Evolutionary conservation across 2,888 invertebrate species (phyloP).

Genomic region (Drosophila kambysellisi): DNA sequence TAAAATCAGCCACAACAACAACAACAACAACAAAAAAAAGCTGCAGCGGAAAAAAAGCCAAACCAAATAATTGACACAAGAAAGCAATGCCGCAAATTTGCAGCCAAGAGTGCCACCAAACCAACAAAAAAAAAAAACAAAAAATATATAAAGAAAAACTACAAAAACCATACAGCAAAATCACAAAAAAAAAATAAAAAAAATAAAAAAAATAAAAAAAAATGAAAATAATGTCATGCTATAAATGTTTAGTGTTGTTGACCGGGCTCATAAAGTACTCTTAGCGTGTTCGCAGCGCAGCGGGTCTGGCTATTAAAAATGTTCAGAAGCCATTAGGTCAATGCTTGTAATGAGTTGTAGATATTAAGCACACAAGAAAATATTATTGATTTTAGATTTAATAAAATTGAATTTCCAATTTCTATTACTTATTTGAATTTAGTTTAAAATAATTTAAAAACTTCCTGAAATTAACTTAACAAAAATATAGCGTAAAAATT

Average conservation of each 20-base stretch:
- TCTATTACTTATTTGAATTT: not conserved
- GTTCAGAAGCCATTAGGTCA: conserved; percentile 29
- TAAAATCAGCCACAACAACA: conserved; percentile 64
- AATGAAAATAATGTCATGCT: conserved; percentile 65
- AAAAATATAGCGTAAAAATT: not conserved
- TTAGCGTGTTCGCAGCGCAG: conserved; percentile 14
- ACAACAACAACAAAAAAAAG: conserved; percentile 26
- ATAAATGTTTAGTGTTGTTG: conserved; percentile 71
- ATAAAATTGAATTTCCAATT: not conserved
- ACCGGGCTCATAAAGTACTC: conserved; percentile 63
- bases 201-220: conserved; percentile 14
- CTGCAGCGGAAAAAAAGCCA: conserved; percentile 31
- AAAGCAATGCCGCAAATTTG: conserved; percentile 84
- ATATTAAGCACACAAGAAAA: not conserved
- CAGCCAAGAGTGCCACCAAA: conserved; percentile 22
- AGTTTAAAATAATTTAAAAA: not conserved
- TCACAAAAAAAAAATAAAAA: conserved; percentile 2
- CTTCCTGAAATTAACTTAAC: not conserved
- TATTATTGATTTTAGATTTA: not conserved
- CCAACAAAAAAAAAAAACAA: not conserved
- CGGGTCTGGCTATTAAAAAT: not conserved
- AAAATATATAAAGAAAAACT: conserved; percentile 5
- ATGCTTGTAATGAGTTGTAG: not conserved
- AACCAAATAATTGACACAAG: conserved; percentile 84
- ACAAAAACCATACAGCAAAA: conserved; percentile 13